Conservation (phyloP, 1,140 invertebrate genomes). For the Drosophila funebris region DNA sequence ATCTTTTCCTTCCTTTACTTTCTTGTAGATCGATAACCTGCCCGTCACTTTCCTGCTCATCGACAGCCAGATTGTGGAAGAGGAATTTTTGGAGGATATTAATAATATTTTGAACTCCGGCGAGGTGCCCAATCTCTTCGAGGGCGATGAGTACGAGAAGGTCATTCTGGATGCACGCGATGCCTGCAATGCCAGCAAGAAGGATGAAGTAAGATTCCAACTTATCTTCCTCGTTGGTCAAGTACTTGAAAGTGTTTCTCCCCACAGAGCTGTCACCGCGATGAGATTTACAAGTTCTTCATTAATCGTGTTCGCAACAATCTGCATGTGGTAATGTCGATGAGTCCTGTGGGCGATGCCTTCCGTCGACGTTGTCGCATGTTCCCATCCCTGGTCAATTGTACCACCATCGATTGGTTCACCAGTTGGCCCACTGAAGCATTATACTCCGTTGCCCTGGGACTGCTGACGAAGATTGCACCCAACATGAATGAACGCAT, state of each 20-base stretch:
- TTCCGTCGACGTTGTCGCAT: conserved; percentile 92
- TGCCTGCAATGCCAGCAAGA: conserved; percentile 88
- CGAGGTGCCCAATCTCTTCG: conserved; percentile 94
- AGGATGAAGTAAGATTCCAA: conserved; percentile 80
- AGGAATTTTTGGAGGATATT: conserved; percentile 96
- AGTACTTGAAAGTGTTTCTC: not conserved
- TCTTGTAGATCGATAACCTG: conserved; percentile 86
- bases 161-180: conserved; percentile 89
- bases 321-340: conserved; percentile 93
- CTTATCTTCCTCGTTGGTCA: not conserved
- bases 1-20: not conserved
- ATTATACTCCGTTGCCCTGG: conserved; percentile 90
- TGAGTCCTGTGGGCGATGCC: conserved; percentile 94
- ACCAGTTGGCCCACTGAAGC: conserved; percentile 95
- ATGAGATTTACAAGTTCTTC: conserved; percentile 92
- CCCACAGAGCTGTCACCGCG: conserved; percentile 86
- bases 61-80: conserved; percentile 95
- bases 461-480: conserved; percentile 85
- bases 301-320: conserved; percentile 91
- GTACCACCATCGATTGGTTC: conserved; percentile 97
- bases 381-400: conserved; percentile 96
- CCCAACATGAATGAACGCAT: conserved; percentile 83
- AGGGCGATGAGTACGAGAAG: conserved; percentile 93
- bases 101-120: conserved; percentile 96
- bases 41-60: conserved; percentile 94